phyloP scores from a whole-genome alignment of 2,888 invertebrate genomes.

The Theretra japonica region DNA sequence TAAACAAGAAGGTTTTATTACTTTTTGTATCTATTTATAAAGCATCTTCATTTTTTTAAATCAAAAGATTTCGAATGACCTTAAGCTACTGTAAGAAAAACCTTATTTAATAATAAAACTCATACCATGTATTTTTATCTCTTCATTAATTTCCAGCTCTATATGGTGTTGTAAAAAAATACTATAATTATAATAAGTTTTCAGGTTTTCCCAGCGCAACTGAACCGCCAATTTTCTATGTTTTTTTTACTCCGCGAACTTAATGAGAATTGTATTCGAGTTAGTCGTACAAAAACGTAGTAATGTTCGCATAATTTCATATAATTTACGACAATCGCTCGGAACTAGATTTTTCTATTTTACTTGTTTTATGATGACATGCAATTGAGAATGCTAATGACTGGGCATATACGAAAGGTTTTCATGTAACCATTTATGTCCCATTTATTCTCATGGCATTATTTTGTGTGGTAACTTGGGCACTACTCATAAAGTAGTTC shows the following conservation, averaged over 20 bases:
- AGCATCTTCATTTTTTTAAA: no score
- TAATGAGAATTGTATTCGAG: constrained; percentile 4
- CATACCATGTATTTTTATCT: not conserved
- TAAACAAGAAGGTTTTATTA: no score
- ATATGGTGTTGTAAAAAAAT: not conserved
- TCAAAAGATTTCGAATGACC: no score
- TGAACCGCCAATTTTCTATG: not conserved
- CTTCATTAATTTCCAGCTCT: not conserved
- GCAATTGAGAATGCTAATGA: no score
- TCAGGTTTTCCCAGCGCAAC: constrained; percentile 14
- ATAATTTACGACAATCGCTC: not conserved
- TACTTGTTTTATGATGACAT: not conserved
- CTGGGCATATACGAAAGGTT: no score
- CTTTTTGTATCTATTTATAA: no score
- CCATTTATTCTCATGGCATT: no score
- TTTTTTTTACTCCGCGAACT: not conserved
- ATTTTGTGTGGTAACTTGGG: no score
- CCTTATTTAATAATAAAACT: no score
- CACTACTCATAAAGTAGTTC: no score
- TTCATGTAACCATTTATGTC: no score
- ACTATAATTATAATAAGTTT: not conserved
- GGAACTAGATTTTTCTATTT: not conserved
- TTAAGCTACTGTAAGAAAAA: no score
- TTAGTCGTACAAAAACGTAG: not conserved
- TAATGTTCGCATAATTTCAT: constrained; percentile 1